phyloP scores from a whole-genome alignment of 2,797 vertebrate genomes.

The Acrocephalus scirpaceus region DNA sequence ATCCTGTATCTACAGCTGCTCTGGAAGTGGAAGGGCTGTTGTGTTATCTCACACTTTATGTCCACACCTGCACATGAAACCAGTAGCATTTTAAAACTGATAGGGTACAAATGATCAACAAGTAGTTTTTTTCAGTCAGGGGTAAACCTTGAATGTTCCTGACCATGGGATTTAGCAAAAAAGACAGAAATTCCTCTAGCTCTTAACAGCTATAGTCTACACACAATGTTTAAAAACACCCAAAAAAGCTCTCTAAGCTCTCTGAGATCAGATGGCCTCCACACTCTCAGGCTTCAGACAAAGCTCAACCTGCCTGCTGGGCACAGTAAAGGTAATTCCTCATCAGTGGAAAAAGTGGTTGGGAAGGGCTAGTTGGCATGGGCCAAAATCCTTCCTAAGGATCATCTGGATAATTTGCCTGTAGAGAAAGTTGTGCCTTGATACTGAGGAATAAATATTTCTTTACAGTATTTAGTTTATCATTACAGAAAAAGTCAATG shows the following conservation, averaged over 20 bases:
- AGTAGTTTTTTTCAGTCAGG: background rate
- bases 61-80: background rate
- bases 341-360: background rate
- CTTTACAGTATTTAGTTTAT: background rate
- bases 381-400: background rate
- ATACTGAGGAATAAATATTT: background rate
- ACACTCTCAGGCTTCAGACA: background rate
- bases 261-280: background rate
- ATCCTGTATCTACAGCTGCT: background rate
- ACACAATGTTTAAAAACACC: rapidly evolving
- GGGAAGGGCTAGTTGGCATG: background rate
- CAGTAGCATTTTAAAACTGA: background rate
- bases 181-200: background rate
- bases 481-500: background rate
- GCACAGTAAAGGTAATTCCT: rapidly evolving
- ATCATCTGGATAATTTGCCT: background rate
- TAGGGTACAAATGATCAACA: background rate
- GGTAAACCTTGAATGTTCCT: background rate
- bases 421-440: background rate
- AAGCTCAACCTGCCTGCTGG: background rate
- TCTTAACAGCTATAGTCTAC: background rate
- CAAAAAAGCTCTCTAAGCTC: background rate
- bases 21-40: background rate
- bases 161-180: background rate
- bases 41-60: background rate